Evolutionary conservation across 2,888 invertebrate genomes (phyloP), one percentile per base, ranked within the genome.

Genomic region (Lobophora halterata): DNA sequence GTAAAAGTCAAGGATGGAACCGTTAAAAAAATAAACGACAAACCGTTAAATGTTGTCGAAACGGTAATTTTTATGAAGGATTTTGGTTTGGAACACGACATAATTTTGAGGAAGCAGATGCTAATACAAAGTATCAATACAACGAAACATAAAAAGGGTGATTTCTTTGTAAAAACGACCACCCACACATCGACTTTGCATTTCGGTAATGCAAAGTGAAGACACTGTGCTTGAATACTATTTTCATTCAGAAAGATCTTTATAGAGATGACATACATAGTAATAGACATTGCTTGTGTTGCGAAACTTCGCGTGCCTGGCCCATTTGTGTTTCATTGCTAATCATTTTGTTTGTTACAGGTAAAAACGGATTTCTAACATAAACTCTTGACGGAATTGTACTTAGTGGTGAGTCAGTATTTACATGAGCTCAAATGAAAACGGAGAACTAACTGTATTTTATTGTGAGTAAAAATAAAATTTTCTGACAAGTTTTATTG

Each of bases 341-440:
- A 79, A 79, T 62, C 64, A 70, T 69, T 71, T 37, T 76, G 73
- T 79, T 79, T 78, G 67, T 61, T 54, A 52, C 58, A 48, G 43
- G 43, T 52, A 46, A 45, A 48, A 57, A 49, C 31, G 40, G 43
- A 53, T 53, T 49, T 44, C 42, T 43, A 39, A 46, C 43, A 45
- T 39, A 45, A 30, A 39, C 38, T 38, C 45, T 37, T 39, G 28
- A 45, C 42, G 32, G 37, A 46, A 51, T 30, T 38, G 28, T 1
- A 25, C 28, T 14, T 21, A 9, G 21, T 16, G 41, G 36, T 54
- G 40, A 55, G 31, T 51, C 33, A 45, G 36, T 17, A 25, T 31
- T 36, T 40, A 33, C 26, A 28, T 17, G 13, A 13, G 2, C 21
- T 27, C 25, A 25, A 25, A 9, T 9, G 5, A 0, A 12, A 25